Evolutionary conservation across 1,140 invertebrate genomes (phyloP), one percentile per base, ranked within the genome.

Genomic region (Eciton burchellii): DNA sequence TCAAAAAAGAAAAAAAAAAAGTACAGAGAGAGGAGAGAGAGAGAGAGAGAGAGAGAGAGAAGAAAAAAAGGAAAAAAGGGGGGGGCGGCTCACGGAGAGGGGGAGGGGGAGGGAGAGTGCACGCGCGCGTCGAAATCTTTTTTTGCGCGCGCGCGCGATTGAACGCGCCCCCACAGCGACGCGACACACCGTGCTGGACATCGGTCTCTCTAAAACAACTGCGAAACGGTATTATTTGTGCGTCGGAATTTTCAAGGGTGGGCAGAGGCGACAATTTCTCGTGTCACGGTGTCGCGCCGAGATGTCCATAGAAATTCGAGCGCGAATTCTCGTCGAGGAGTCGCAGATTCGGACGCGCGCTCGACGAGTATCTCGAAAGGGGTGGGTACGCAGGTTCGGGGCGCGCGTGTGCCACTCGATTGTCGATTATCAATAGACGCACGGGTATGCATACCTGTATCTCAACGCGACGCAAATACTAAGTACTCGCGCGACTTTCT

Each of bases 201-300:
- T 66, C 60, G 47, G 52, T 77, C 73, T 14, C 47, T 77, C 52
- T 68, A 68, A 77, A 68, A 77, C 63, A 77, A 77, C 62, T 77
- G 49, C 49, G 60, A 43, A 66, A 66, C 60, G 35, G 49, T 77
- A 77, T 77, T 77, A 77, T 77, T 68, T 54, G 62, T 54, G 21
- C 12, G 74, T 56, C 63, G 62, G 66, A 54, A 56, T 68, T 66
- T 77, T 21, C 62, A 66, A 66, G 62, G 8, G 49, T 26, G 19
- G 19, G 26, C 11, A 45, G 54, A 11, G 16, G 26, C 29, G 43
- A 63, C 72, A 26, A 76, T 68, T 77, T 68, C 49, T 68, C 72
- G 72, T 49, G 57, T 68, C 41, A 16, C 49, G 14, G 11, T 6
- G n/a, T n/a, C n/a, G 43, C 41, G 19, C 47, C 16, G 3, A 21